A percentile compares a stretch with the other conserved stretches of the same genome.
Conservation (phyloP, 2,888 invertebrate genomes). For the Diachrysia chrysitis region DNA sequence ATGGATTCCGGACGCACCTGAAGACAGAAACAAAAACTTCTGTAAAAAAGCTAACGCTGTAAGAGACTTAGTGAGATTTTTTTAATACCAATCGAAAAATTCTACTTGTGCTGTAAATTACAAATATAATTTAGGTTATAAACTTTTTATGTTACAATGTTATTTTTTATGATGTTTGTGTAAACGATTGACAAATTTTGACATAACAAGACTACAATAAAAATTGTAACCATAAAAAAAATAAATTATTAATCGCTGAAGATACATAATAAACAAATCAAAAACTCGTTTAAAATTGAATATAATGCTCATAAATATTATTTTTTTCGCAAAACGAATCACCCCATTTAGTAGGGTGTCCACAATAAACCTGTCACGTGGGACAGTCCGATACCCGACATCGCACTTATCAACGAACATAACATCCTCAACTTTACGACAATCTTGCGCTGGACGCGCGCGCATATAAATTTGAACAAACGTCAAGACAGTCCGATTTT, state of each 20-base stretch:
- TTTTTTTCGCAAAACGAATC: conserved; percentile 73
- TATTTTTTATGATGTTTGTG: background rate
- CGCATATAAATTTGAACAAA: conserved; percentile 83
- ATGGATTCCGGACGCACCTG: conserved; percentile 43
- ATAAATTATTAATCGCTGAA: conserved; percentile 52
- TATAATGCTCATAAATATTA: conserved; percentile 53
- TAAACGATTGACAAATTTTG: conserved; percentile 23
- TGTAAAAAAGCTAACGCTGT: background rate
- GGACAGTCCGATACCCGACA: conserved; percentile 83
- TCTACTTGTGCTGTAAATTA: background rate
- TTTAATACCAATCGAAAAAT: no score
- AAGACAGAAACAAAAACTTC: conserved; percentile 16
- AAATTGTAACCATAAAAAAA: conserved; percentile 30
- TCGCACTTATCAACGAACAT: conserved; percentile 87
- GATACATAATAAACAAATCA: conserved; percentile 51
- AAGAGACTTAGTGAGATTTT: no score
- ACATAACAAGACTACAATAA: conserved; percentile 34
- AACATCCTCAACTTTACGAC: conserved; percentile 88
- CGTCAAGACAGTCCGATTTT: conserved; percentile 84
- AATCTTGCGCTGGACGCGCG: conserved; percentile 78
- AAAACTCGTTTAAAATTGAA: conserved; percentile 57
- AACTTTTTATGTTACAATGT: conserved; percentile 2
- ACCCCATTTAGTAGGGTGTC: conserved; percentile 83
- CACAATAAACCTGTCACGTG: conserved; percentile 84
- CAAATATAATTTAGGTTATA: conserved; percentile 4